Evolutionary conservation across 2,113 vertebrate genomes (phyloP), one percentile per base, ranked within the genome.

Genomic region (Hirundichthys speculiger): DNA sequence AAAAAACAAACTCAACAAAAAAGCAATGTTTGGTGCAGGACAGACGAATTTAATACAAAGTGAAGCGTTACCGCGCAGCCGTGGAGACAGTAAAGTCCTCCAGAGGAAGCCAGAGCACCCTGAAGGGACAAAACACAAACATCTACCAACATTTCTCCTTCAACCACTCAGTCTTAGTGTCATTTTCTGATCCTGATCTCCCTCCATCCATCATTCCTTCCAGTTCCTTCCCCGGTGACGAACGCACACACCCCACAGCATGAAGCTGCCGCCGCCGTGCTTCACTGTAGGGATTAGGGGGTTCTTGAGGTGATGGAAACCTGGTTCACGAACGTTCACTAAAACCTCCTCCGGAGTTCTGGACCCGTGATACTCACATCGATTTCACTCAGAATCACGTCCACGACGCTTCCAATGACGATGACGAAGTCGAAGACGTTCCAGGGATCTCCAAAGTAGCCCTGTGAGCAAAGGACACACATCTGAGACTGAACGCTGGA

Each of bases 401-500:
- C 96, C 0, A 98, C 95, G 69, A 98, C 94, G 83, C 96, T 98
- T 83, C 96, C 96, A 0, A 98, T 93, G 66, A 98, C 96, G 1
- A 98, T 98, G 30, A 98, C 91, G 78, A 98, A 98, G 67, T 98
- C 96, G 41, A 98, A 98, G 68, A 98, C 96, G 0, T 98, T 98
- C 96, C 96, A 98, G 13, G 96, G 96, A 50, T 98, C 96, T 42
- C 96, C 96, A 0, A 98, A 98, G 47, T 98, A 98, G 55, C 96
- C 96, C 96, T 98, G 70, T 22, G 27, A 59, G 6, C 57, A 57
- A 60, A 27, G 1, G 53, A 24, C 38, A n/a, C n/a, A n/a, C n/a
- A 41, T 5, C 2, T 6, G 12, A 13, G 13, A 18, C 14, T 16
- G 6, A 18, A 19, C 10, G 11, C 18, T 19, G 43, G 8, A 45